Evolutionary conservation across 2,113 vertebrate genomes (phyloP), one percentile per base, ranked within the genome.

Genomic region (Scomber scombrus): DNA sequence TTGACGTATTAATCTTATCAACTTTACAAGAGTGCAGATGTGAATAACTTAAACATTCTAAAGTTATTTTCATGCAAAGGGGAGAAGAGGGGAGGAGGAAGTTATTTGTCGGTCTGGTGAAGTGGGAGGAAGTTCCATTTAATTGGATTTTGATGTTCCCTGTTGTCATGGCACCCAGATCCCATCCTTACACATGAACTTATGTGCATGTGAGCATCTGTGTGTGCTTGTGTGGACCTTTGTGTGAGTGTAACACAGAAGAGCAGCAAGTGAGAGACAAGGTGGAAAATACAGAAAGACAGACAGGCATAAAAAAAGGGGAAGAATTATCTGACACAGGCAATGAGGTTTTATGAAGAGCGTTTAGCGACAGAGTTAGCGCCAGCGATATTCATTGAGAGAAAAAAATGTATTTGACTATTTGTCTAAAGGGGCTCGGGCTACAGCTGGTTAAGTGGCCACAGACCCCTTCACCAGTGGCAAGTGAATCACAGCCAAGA

Each of bases 141-240:
- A 93, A 94, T 94, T 94, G 93, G 92, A 94, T 94, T 93, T 92
- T 93, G 89, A 95, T 91, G 88, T 88, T 86, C 82, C 78, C 72
- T 78, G 94, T 95, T 94, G 94, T 94, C 95, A 94, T 95, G 93
- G 91, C 87, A 94, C 78, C 94, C 88, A 82, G 81, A 91, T 90
- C 78, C 80, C 73, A 84, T 92, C 88, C 87, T 86, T 92, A 92
- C 86, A 89, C 86, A 46, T 86, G 68, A 81, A 76, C 64, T 49
- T 85, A 58, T 58, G 63, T 75, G 54, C 49, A 34, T 18, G n/a
- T 68, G 61, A 55, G 52, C 11, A 15, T 13, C 11, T 40, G 58
- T 71, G 51, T 55, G 45, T 51, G 31, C 19, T 13, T 64, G 60
- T 58, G 19, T 29, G 19, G 21, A 4, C 60, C 34, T 60, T 13